Evolutionary conservation across 2,113 vertebrate genomes (phyloP).

Genomic region (Sus scrofa): T2T-Sscrofa CM000816.6:91364001-91364500

Average conservation of each 20-base stretch:
- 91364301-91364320: not conserved
- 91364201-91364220: not conserved
- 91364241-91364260: not conserved
- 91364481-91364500: not conserved
- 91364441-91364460: not conserved
- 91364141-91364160: not conserved
- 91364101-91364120: not conserved
- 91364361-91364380: not conserved
- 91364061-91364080: not conserved
- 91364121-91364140: constrained; percentile 39
- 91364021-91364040: not conserved
- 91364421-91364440: not conserved
- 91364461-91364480: not conserved
- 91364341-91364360: not conserved
- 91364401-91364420: not conserved
- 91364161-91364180: not conserved
- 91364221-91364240: not conserved
- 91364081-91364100: not conserved
- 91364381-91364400: constrained; percentile 7
- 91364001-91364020: not conserved
- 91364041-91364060: not conserved
- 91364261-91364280: not conserved
- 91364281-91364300: not conserved
- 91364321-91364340: not conserved
- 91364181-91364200: not conserved